A percentile compares a stretch with the other conserved stretches of the same genome.
phyloP scores from a whole-genome alignment of 2,888 invertebrate species.

The Macrophya alboannulata region DNA sequence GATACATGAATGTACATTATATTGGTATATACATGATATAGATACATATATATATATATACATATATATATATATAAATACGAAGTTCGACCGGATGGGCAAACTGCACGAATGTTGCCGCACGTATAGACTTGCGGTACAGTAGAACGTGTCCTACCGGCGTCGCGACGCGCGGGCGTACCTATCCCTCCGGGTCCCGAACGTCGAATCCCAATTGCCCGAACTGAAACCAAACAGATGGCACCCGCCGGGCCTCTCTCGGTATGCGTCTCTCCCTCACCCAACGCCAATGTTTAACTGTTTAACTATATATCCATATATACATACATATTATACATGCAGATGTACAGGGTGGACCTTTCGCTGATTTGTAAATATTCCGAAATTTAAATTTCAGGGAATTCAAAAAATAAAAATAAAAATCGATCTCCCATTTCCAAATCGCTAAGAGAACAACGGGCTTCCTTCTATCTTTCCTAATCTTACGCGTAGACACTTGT shows the following conservation, averaged over 20 bases:
- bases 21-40: not conserved
- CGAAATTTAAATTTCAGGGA: not conserved
- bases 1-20: not conserved
- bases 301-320: slow-evolving; percentile 31
- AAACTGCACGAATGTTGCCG: slow-evolving; percentile 46
- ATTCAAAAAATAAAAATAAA: not conserved
- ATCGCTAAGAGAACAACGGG: not conserved
- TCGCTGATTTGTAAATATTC: not conserved
- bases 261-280: not conserved
- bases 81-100: slow-evolving; percentile 16
- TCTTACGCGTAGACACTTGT: too few relatives aligned
- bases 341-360: not conserved
- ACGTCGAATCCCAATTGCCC: slow-evolving; percentile 56
- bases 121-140: slow-evolving; percentile 52
- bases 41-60: not conserved
- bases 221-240: slow-evolving; percentile 56
- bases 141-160: slow-evolving; percentile 46
- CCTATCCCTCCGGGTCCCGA: slow-evolving; percentile 46
- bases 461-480: too few relatives aligned
- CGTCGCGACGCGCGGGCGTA: slow-evolving; percentile 41
- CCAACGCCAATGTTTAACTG: slow-evolving; percentile 43
- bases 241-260: slow-evolving; percentile 48
- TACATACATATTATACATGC: not conserved
- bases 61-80: not conserved
- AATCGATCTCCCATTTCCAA: not conserved